Base-by-base conservation (phyloP, 1,140 invertebrate species). In the Bactericera cockerelli region DNA sequence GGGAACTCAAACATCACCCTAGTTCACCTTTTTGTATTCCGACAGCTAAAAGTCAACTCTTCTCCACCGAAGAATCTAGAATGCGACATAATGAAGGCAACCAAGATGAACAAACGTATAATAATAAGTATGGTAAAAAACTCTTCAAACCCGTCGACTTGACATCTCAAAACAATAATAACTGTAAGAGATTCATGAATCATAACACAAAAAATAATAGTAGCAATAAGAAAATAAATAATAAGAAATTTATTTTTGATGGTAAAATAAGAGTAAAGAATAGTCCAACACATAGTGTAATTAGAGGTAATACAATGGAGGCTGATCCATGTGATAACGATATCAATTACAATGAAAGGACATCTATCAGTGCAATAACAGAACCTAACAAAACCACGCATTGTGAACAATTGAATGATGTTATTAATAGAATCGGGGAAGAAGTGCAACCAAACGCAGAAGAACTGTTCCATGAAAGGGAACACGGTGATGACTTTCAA, bases 1-100 rank as follows among this genome's bases (percentile, higher is more conserved):
- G 19, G 3, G 42, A 49, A 49, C n/a, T 49, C n/a, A 49, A 49
- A 49, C 42, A 49, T n/a, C 42, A 49, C 19, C 42, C 42, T 3
- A n/a, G 42, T n/a, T 49, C 42, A 49, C 42, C 42, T 8, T 49
- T 49, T 49, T 49, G 19, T 22, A 49, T 49, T 19, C 42, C 42
- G 8, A 16, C n/a, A 10, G 19, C 4, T n/a, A 49, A 49, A 19
- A 49, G 19, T 8, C 8, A 10, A 19, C n/a, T 8, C 22, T 8
- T 19, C 4, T 16, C 3, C 8, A n/a, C 8, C 3, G n/a, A 49
- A n/a, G n/a, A 16, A 49, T 19, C 22, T 19, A 36, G 33, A 11
- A 49, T 19, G 42, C 8, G 22, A 49, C n/a, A 16, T 49, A 4
- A 19, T 49, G 22, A 19, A 10, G 16, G 16, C 33, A 49, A 49